A percentile compares a stretch with the other conserved stretches of the same genome.
phyloP scores from a whole-genome alignment of 35 echinoderm and acorn worm genomes.

The Apostichopus japonicus region DNA sequence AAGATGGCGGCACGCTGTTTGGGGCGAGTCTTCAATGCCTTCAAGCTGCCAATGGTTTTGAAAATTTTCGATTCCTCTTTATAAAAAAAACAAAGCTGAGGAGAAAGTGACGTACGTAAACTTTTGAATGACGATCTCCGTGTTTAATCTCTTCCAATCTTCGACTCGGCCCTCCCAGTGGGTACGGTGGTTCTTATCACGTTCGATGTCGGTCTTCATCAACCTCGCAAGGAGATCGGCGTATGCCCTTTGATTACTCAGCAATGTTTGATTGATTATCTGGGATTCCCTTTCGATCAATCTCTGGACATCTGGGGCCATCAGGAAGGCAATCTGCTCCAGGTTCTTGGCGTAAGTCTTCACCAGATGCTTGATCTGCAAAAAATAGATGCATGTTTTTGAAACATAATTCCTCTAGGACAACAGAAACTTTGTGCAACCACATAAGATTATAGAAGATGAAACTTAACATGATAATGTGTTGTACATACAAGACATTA shows the following conservation, averaged over 20 bases:
- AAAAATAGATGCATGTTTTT: not conserved
- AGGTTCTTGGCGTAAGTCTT: constrained; percentile 93
- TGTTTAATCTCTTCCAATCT: constrained; percentile 94
- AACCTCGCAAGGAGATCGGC: constrained; percentile 79
- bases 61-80: too few relatives aligned
- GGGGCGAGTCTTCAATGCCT: too few relatives aligned
- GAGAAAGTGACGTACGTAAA: constrained; percentile 76
- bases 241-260: constrained; percentile 85
- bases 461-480: too few relatives aligned
- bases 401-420: too few relatives aligned
- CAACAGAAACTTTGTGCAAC: too few relatives aligned
- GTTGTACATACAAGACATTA: too few relatives aligned
- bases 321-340: constrained; percentile 83
- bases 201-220: constrained; percentile 95
- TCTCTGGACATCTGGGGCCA: constrained; percentile 91
- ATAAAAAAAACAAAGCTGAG: too few relatives aligned
- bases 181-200: constrained; percentile 84
- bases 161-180: constrained; percentile 81
- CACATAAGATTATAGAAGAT: too few relatives aligned
- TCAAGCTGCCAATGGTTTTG: too few relatives aligned
- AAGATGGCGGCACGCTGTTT: too few relatives aligned
- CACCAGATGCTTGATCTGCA: constrained; percentile 74
- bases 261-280: constrained; percentile 91
- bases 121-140: constrained; percentile 72
- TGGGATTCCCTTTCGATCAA: constrained; percentile 91